phyloP scores from a whole-genome alignment of 2,888 invertebrate genomes.

The Sarcophaga rosellei region DNA sequence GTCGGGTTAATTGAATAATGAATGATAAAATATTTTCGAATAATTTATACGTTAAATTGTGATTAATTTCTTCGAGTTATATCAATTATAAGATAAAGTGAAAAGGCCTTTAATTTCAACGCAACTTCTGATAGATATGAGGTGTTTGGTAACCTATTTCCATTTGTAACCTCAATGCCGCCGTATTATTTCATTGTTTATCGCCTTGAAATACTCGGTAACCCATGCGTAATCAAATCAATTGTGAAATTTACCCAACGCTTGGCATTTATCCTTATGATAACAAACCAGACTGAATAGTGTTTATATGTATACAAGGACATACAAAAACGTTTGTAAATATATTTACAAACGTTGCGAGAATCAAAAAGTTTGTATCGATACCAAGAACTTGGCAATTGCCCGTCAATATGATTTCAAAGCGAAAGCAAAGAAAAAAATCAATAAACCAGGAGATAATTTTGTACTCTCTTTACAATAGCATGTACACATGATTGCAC shows the following conservation, averaged over 20 bases:
- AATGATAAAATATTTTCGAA: too few species aligned
- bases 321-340: constrained; percentile 14
- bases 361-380: constrained; percentile 23
- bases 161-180: neutral
- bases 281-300: neutral
- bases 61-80: too few species aligned
- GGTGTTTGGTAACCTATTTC: neutral
- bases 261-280: neutral
- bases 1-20: too few species aligned
- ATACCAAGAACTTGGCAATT: constrained; percentile 29
- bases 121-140: too few species aligned
- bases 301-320: neutral
- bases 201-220: neutral
- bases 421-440: constrained; percentile 14
- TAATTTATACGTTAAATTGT: too few species aligned
- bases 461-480: constrained; percentile 36
- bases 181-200: constrained; percentile 10
- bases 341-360: constrained; percentile 22
- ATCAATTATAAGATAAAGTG: too few species aligned
- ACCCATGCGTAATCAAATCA: constrained; percentile 3
- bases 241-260: constrained; percentile 12
- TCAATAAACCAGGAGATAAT: constrained; percentile 52
- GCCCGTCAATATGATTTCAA: constrained; percentile 33
- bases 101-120: too few species aligned
- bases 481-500: constrained; percentile 52